These are phyloP conservation scores for Gryllus longicercus DNA, from an alignment of 2,888 invertebrate species.

Conservation along the genomic window DNA sequence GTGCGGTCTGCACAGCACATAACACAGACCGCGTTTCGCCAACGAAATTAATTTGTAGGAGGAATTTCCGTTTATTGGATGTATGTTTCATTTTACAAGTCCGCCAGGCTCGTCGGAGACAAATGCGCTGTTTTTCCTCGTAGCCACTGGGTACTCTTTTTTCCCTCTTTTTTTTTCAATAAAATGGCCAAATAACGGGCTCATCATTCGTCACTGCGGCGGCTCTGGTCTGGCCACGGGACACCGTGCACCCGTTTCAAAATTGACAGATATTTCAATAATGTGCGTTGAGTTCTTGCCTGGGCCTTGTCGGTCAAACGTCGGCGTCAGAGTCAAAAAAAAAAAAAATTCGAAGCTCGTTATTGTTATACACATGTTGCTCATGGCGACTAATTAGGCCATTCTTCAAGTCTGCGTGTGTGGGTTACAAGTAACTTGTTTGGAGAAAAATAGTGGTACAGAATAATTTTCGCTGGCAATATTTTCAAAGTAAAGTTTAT, in stretches of 20 bases:
- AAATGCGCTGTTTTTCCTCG: not conserved
- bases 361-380: no score
- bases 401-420: no score
- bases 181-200: not conserved
- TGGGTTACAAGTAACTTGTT: no score
- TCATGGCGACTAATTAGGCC: no score
- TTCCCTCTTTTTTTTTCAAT: not conserved
- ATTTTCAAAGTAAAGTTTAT: no score
- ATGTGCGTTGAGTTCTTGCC: not conserved
- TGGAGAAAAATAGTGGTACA: no score
- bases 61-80: conserved; percentile 17
- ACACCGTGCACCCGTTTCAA: not conserved
- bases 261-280: conserved; percentile 17
- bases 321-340: no score
- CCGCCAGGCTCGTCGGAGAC: not conserved
- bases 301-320: no score
- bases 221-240: not conserved
- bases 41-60: not conserved
- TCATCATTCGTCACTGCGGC: conserved; percentile 7
- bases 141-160: not conserved
- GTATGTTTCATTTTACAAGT: not conserved
- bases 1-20: no score
- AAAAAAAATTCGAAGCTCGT: no score
- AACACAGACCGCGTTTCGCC: no score
- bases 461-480: no score